These are phyloP conservation scores for Plutella xylostella DNA, from an alignment of 2,888 invertebrate species.

Conservation along the genomic window DNA sequence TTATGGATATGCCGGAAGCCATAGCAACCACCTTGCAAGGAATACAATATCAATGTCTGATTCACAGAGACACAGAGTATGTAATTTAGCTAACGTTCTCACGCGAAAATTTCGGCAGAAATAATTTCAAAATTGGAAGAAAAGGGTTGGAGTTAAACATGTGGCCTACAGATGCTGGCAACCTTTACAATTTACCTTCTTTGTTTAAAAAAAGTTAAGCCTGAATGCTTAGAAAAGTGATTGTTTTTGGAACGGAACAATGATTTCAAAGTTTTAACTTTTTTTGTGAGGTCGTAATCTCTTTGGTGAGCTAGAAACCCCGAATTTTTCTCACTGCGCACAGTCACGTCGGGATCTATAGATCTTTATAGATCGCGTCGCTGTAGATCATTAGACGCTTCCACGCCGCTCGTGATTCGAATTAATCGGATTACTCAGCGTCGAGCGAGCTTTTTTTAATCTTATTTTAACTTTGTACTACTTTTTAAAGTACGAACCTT, in stretches of 20 bases:
- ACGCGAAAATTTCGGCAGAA: neutral
- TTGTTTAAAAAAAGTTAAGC: constrained; percentile 1
- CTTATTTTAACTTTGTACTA: too few relatives aligned
- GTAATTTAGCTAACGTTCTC: neutral
- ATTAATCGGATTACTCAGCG: constrained; percentile 26
- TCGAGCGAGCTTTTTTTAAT: neutral
- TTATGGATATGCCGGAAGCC: constrained; percentile 4
- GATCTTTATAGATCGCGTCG: constrained; percentile 10
- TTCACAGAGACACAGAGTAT: too few relatives aligned
- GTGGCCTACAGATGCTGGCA: constrained; percentile 4
- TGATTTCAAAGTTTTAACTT: too few relatives aligned
- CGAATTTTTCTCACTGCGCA: neutral
- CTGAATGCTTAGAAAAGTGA: too few relatives aligned
- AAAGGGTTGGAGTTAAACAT: constrained; percentile 5
- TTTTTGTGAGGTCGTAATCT: too few relatives aligned
- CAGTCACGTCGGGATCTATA: constrained; percentile 1
- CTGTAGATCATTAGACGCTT: constrained; percentile 28
- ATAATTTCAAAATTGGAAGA: neutral
- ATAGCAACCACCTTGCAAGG: constrained; percentile 3
- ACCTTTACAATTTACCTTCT: neutral
- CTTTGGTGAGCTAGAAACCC: neutral
- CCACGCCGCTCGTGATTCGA: constrained; percentile 31
- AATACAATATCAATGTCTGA: neutral
- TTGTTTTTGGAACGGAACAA: too few relatives aligned
- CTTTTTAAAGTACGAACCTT: too few relatives aligned